These are phyloP conservation scores for Drosophila serrata DNA, from an alignment of 1,140 invertebrate genomes.

Conservation along the genomic window DNA sequence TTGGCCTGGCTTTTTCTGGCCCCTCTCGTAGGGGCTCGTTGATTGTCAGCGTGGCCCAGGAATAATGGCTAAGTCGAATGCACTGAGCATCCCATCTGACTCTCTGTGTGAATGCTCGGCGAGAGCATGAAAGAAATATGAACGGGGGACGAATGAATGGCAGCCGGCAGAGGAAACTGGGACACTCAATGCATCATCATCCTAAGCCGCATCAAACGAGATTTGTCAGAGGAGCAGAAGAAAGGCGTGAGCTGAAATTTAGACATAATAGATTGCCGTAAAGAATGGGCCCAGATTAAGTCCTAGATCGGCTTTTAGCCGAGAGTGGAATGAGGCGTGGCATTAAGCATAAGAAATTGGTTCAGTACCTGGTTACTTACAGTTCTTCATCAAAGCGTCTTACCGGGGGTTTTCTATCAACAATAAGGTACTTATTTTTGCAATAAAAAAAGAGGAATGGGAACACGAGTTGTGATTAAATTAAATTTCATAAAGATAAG, in stretches of 20 bases:
- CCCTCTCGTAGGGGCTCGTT: conserved; percentile 21
- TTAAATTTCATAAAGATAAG: too few species aligned
- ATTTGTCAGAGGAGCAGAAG: conserved; percentile 40
- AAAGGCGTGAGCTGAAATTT: conserved; percentile 39
- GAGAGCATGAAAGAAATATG: conserved; percentile 41
- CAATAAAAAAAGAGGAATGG: background rate
- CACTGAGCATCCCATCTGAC: conserved; percentile 35
- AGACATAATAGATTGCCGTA: conserved; percentile 47
- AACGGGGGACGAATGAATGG: conserved; percentile 27
- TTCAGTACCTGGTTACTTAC: conserved; percentile 12
- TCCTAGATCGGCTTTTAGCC: conserved; percentile 37
- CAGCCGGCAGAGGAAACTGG: conserved; percentile 40
- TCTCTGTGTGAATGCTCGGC: conserved; percentile 25
- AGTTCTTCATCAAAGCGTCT: background rate
- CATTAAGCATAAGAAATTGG: conserved; percentile 27
- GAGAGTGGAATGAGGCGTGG: conserved; percentile 11
- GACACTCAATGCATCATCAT: conserved; percentile 57
- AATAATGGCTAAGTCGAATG: conserved; percentile 56
- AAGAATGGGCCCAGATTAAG: conserved; percentile 45
- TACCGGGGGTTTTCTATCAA: too few species aligned
- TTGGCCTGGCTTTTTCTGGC: conserved; percentile 24
- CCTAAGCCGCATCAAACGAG: conserved; percentile 57
- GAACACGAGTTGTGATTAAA: background rate
- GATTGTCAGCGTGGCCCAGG: conserved; percentile 32
- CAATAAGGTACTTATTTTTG: background rate